phyloP scores from a whole-genome alignment of 2,888 invertebrate species.

The Artemia sinica region DNA sequence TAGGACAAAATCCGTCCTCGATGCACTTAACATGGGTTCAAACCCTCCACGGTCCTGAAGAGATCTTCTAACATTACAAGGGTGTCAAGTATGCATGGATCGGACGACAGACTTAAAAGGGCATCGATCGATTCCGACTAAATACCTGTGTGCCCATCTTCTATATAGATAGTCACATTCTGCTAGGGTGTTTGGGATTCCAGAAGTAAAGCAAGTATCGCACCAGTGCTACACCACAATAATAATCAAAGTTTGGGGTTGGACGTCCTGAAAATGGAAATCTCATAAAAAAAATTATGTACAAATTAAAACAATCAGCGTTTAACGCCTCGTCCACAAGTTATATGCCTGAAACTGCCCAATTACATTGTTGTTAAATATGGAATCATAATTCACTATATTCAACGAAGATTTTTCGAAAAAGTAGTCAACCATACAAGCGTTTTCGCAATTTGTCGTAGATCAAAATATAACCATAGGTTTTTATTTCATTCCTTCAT shows the following conservation, averaged over 20 bases:
- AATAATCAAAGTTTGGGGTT: conserved; percentile 67
- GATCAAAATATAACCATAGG: too few species aligned
- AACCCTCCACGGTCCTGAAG: background rate
- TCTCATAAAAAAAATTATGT: too few species aligned
- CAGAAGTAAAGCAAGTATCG: conserved; percentile 52
- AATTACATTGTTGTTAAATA: too few species aligned
- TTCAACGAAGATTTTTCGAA: too few species aligned
- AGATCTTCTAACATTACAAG: conserved; percentile 42
- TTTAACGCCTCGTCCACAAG: too few species aligned
- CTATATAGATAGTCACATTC: conserved; percentile 44
- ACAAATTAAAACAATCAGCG: too few species aligned
- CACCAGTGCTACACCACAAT: conserved; percentile 71
- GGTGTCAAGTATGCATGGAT: conserved; percentile 74
- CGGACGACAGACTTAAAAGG: conserved; percentile 57
- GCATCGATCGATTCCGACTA: conserved; percentile 45
- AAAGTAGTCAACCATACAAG: too few species aligned
- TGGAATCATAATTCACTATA: too few species aligned
- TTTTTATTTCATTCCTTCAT: too few species aligned
- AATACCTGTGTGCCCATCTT: conserved; percentile 45
- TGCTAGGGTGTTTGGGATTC: conserved; percentile 42
- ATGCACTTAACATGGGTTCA: conserved; percentile 38
- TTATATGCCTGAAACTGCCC: too few species aligned
- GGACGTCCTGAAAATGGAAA: conserved; percentile 26
- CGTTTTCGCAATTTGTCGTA: too few species aligned
- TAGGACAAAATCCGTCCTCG: conserved; percentile 39